phyloP scores from a whole-genome alignment of 2,888 invertebrate species.

The Gortyna flavago region DNA sequence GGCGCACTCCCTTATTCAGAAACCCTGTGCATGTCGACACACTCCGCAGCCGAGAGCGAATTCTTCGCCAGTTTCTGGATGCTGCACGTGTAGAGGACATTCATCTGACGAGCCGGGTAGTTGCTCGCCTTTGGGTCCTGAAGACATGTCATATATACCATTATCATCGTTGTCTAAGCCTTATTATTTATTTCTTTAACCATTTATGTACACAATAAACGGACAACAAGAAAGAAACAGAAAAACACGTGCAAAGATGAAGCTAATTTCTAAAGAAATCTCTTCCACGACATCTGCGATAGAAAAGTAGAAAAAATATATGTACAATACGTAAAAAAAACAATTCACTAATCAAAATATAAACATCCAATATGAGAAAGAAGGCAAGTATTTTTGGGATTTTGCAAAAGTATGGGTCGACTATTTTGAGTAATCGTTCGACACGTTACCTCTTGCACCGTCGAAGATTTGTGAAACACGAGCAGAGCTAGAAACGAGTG shows the following conservation, averaged over 20 bases:
- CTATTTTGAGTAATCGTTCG: not conserved
- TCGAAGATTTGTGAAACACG: not conserved
- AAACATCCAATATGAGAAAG: not conserved
- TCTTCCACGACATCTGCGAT: not conserved
- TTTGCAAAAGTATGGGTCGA: not conserved
- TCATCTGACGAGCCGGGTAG: slow-evolving; percentile 95
- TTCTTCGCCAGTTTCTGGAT: slow-evolving; percentile 99
- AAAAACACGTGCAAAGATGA: not conserved
- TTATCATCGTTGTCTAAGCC: not conserved
- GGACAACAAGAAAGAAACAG: not conserved
- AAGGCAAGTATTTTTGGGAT: not conserved
- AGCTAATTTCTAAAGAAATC: not conserved
- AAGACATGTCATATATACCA: not conserved
- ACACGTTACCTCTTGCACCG: not conserved
- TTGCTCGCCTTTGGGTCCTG: slow-evolving; percentile 97
- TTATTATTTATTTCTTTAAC: not conserved
- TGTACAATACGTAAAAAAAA: not conserved
- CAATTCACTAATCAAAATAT: not conserved
- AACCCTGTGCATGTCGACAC: slow-evolving; percentile 94
- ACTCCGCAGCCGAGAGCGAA: slow-evolving; percentile 99
- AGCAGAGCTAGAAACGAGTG: not conserved
- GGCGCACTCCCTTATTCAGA: slow-evolving; percentile 71
- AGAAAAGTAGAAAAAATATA: not conserved
- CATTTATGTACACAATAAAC: not conserved
- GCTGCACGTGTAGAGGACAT: slow-evolving; percentile 98